Evolutionary conservation across 2,797 vertebrate genomes (phyloP).

Genomic region (Amblyopsis hoosieri): DNA sequence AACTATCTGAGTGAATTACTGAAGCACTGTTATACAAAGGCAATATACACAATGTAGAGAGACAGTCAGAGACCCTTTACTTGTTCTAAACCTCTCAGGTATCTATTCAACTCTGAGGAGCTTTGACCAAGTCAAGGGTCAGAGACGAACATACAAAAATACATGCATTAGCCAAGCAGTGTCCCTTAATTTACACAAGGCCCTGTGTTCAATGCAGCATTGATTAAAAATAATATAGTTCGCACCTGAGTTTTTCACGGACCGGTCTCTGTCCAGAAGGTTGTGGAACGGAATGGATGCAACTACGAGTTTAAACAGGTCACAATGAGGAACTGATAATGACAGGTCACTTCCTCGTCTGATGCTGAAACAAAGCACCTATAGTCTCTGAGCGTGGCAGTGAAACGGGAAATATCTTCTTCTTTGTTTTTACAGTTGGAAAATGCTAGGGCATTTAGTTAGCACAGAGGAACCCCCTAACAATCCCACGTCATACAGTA

Average conservation of each 20-base stretch:
- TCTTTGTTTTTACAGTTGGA: conserved; percentile 15
- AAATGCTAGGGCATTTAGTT: conserved; percentile 2
- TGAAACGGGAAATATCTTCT: conserved; percentile 70
- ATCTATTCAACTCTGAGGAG: conserved; percentile 74
- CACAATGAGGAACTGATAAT: conserved; percentile 74
- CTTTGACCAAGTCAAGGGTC: conserved; percentile 84
- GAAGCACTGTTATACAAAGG: background rate
- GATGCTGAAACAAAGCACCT: conserved; percentile 71
- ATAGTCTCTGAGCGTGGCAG: conserved; percentile 41
- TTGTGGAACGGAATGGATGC: background rate
- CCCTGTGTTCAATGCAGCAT: background rate
- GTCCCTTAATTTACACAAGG: background rate
- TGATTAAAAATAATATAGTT: conserved; percentile 14
- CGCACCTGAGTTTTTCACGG: conserved; percentile 30
- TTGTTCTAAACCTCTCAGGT: conserved; percentile 82
- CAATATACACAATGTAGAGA: conserved; percentile 10
- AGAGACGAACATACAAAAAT: conserved; percentile 43
- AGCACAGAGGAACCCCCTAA: no score
- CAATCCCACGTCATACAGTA: background rate
- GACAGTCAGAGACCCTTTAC: conserved; percentile 70
- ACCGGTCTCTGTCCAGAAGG: conserved; percentile 12
- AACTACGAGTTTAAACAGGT: conserved; percentile 59
- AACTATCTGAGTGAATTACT: background rate
- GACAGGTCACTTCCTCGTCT: conserved; percentile 74
- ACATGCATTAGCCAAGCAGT: background rate